These are phyloP conservation scores for Helarctos malayanus DNA, from an alignment of 2,797 vertebrate genomes.

Conservation along the genomic window DNA sequence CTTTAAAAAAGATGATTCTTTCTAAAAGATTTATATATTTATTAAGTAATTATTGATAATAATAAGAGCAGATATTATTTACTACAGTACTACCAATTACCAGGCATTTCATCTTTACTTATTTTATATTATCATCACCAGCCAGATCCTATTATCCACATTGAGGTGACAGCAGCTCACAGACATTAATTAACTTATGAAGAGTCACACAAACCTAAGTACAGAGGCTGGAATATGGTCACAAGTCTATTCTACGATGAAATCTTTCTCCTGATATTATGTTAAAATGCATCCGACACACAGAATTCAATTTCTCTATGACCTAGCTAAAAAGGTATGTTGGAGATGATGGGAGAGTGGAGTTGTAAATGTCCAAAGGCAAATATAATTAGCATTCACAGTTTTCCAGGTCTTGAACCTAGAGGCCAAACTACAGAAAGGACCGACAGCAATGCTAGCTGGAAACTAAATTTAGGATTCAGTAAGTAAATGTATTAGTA, in stretches of 20 bases:
- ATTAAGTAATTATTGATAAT: not conserved
- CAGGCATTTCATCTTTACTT: not conserved
- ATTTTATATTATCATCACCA: not conserved
- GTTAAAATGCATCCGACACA: conserved; percentile 4
- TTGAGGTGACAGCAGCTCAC: not conserved
- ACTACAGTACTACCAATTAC: not conserved
- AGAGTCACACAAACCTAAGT: not conserved
- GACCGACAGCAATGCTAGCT: not conserved
- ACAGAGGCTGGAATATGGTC: not conserved
- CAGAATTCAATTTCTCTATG: not conserved
- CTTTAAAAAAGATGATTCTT: not conserved
- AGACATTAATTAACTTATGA: not conserved
- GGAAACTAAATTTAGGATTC: conserved; percentile 19
- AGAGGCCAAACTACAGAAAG: not conserved
- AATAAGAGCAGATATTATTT: not conserved
- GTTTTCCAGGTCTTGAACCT: not conserved
- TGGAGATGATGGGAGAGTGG: not conserved
- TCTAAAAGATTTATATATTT: not conserved
- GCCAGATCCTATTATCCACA: not conserved
- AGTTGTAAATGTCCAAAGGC: not conserved
- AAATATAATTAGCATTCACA: conserved; percentile 31
- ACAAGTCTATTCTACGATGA: not conserved
- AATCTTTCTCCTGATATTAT: not conserved
- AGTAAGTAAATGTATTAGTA: conserved; percentile 1
- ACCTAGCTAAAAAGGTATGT: not conserved